Percentiles rank a stretch among this genome's conserved stretches.
These are phyloP conservation scores for Pterostichus madidus DNA, from an alignment of 2,888 invertebrate species.

Conservation along the genomic window DNA sequence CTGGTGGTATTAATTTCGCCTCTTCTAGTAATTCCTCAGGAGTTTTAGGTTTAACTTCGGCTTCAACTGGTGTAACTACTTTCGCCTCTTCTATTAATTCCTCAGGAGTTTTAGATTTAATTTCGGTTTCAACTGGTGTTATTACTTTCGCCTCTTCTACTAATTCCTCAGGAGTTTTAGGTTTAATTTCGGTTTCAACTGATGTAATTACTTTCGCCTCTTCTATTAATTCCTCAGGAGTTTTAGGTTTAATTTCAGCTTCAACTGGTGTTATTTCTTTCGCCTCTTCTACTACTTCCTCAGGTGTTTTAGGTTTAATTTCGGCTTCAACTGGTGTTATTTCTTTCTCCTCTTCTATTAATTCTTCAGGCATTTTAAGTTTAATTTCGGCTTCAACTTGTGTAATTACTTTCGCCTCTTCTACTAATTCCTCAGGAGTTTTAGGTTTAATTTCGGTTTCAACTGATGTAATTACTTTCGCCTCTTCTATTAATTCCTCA, in stretches of 20 bases:
- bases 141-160: no score
- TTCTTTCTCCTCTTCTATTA: no score
- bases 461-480: no score
- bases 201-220: no score
- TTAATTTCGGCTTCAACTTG: background rate
- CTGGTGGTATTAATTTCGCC: slow-evolving; percentile 43
- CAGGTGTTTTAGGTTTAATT: background rate
- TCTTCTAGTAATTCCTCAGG: slow-evolving; percentile 53
- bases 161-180: background rate
- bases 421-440: no score
- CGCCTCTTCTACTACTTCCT: no score
- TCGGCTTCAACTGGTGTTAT: background rate
- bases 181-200: background rate
- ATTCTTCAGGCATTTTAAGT: no score
- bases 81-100: no score
- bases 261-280: slow-evolving; percentile 36
- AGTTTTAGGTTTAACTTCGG: background rate
- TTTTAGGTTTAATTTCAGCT: background rate
- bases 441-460: no score
- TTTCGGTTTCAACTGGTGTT: background rate
- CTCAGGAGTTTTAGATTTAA: background rate
- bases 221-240: slow-evolving; percentile 35
- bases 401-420: no score
- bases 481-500: no score
- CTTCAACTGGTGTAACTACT: background rate